These are phyloP conservation scores for Chaetodon trifasciatus DNA, from an alignment of 2,797 vertebrate species.

Conservation along the genomic window DNA sequence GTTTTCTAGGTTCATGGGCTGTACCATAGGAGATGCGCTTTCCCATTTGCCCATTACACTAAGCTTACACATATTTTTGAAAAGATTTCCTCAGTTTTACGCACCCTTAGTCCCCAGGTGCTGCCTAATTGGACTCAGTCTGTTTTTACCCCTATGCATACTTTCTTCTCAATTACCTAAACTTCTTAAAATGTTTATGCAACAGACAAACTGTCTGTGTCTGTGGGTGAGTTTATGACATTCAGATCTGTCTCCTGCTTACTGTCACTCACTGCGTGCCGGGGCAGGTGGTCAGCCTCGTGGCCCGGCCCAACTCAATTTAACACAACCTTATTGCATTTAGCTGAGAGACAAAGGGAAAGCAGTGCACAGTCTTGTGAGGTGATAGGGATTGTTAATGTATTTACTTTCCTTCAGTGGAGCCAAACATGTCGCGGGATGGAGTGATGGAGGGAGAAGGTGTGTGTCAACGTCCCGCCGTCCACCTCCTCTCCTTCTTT, in stretches of 20 bases:
- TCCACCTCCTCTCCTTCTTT: conserved; percentile 30
- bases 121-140: conserved; percentile 24
- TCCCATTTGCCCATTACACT: conserved; percentile 53
- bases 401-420: conserved; percentile 71
- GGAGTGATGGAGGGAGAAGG: conserved; percentile 57
- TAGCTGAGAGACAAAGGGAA: conserved; percentile 65
- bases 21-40: conserved; percentile 52
- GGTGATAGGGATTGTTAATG: conserved; percentile 77
- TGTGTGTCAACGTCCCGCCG: conserved; percentile 33
- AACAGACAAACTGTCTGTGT: conserved; percentile 22
- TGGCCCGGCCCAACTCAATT: conserved; percentile 70
- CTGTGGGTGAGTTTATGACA: conserved; percentile 31
- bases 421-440: conserved; percentile 64
- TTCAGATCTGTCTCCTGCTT: conserved; percentile 48
- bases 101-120: conserved; percentile 18
- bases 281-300: conserved; percentile 54
- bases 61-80: conserved; percentile 38
- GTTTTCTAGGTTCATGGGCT: conserved; percentile 67
- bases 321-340: conserved; percentile 77
- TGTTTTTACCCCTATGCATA: conserved; percentile 12
- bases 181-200: conserved; percentile 33
- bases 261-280: conserved; percentile 61
- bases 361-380: conserved; percentile 62
- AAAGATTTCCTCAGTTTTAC: conserved; percentile 40
- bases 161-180: conserved; percentile 21